A percentile compares a stretch with the other conserved stretches of the same genome.
These are phyloP conservation scores for Omphaloscelis lunosa DNA, from an alignment of 2,888 invertebrate species.

Conservation along the genomic window DNA sequence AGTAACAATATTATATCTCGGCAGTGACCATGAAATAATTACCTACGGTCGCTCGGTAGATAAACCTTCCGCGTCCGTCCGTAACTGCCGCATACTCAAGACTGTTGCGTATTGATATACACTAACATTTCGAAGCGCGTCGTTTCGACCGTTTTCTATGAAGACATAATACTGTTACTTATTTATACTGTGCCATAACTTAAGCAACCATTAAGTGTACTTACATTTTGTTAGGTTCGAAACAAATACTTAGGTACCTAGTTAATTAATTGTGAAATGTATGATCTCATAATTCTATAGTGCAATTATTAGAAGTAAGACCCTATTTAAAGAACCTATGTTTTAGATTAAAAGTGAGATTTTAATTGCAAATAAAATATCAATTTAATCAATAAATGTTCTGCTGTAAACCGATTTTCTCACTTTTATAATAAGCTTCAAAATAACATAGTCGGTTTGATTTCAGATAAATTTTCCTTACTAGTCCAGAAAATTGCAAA, in stretches of 20 bases:
- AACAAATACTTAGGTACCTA: background rate
- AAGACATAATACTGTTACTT: no score
- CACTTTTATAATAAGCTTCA: background rate
- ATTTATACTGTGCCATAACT: background rate
- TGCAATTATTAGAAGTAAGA: slow-evolving; percentile 43
- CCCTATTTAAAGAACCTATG: background rate
- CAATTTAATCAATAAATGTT: background rate
- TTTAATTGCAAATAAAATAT: slow-evolving; percentile 1
- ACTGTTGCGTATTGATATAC: no score
- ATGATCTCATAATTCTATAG: slow-evolving; percentile 13
- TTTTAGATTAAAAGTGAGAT: background rate
- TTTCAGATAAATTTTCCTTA: background rate
- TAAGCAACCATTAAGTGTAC: background rate
- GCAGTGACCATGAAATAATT: no score
- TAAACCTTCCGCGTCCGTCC: no score
- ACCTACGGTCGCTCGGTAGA: no score
- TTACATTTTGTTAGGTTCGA: background rate
- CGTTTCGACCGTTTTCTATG: no score
- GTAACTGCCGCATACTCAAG: no score
- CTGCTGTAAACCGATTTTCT: background rate
- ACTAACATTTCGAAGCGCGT: no score
- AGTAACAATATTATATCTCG: no score
- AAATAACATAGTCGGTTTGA: background rate
- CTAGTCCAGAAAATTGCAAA: background rate
- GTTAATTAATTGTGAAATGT: background rate